Evolutionary conservation across 1,140 invertebrate species (phyloP).

Genomic region (Drosophila bipectinata): DNA sequence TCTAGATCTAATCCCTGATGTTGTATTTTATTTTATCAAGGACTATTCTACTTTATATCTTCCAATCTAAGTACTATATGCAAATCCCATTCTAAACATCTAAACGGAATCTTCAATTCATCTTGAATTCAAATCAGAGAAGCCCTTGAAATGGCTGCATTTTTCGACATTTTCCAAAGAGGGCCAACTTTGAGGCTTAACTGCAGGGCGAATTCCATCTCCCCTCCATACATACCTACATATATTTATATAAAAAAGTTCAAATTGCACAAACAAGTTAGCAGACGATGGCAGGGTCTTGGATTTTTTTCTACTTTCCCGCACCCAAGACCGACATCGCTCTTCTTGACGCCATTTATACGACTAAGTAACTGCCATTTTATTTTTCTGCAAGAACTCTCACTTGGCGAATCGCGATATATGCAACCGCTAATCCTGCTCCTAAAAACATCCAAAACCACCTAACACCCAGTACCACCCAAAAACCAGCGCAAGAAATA

Average conservation of each 20-base stretch:
- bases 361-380: conserved; percentile 77
- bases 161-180: conserved; percentile 7
- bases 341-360: conserved; percentile 54
- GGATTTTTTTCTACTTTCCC: background rate
- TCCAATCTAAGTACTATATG: conserved; percentile 12
- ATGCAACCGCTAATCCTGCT: conserved; percentile 61
- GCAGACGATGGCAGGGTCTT: conserved; percentile 7
- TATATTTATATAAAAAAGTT: conserved; percentile 8
- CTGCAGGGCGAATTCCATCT: conserved; percentile 1
- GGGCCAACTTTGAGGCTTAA: conserved; percentile 36
- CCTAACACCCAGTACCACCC: conserved; percentile 25
- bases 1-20: background rate
- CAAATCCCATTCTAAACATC: conserved; percentile 13
- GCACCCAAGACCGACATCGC: conserved; percentile 6
- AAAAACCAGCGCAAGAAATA: conserved; percentile 43
- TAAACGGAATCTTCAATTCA: conserved; percentile 15
- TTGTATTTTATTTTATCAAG: background rate
- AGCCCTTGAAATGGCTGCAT: conserved; percentile 25
- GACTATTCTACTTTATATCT: background rate
- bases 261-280: conserved; percentile 44
- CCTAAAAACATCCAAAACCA: conserved; percentile 17
- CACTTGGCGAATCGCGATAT: conserved; percentile 59
- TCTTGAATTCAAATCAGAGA: conserved; percentile 19
- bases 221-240: background rate
- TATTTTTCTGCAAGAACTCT: conserved; percentile 51